These are phyloP conservation scores for Psilopsiagon aurifrons DNA, from an alignment of 2,113 vertebrate genomes.

Conservation along the genomic window DNA sequence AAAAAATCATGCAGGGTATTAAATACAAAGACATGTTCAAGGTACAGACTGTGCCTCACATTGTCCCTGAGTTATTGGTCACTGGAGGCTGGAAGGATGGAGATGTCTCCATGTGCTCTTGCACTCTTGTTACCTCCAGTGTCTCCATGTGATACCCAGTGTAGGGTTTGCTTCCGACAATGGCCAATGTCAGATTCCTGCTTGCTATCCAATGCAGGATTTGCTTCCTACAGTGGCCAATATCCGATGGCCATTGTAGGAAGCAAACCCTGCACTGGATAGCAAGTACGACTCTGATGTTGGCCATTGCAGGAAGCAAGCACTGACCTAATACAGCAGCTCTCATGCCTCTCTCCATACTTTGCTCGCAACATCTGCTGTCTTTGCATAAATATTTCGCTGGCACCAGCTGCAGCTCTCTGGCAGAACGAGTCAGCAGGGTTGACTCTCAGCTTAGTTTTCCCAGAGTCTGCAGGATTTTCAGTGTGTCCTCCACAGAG, in stretches of 20 bases:
- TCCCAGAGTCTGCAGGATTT: conserved; percentile 19
- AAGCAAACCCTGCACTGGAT: background rate
- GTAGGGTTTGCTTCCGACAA: background rate
- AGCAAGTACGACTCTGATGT: background rate
- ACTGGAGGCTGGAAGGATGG: background rate
- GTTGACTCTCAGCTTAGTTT: conserved; percentile 4
- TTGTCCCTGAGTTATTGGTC: background rate
- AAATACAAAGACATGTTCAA: background rate
- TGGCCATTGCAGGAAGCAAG: background rate
- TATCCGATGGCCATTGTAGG: background rate
- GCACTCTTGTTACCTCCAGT: background rate
- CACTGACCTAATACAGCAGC: background rate
- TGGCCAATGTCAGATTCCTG: too few relatives aligned
- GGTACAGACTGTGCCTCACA: background rate
- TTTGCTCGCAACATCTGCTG: background rate
- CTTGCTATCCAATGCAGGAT: too few relatives aligned
- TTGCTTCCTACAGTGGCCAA: background rate
- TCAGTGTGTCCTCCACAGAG: background rate
- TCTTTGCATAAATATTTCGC: conserved; percentile 21
- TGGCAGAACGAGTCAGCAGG: conserved; percentile 13
- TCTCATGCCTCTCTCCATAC: background rate
- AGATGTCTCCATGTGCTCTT: background rate
- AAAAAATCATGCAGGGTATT: background rate
- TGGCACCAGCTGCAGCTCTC: conserved; percentile 47
- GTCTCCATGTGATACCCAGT: too few relatives aligned